Base-by-base conservation (phyloP, 2,888 invertebrate genomes). In the Nezara viridula region DNA sequence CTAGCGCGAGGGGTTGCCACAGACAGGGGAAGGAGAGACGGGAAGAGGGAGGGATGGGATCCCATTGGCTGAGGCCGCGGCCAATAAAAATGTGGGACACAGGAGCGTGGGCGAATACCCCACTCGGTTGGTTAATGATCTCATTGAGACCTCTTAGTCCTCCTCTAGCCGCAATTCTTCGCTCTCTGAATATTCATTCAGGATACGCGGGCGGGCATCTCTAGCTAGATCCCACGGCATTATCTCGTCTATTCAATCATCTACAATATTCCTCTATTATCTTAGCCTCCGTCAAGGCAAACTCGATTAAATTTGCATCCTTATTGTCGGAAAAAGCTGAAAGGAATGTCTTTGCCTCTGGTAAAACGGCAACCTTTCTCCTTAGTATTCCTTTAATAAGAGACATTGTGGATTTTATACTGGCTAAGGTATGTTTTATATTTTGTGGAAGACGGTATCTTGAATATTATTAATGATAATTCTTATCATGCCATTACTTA, bases 121-220 rank as follows among this genome's bases (percentile, higher is more conserved):
- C 44, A 81, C 81, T 47, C 44, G 19, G 81, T 81, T 73, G 81
- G 81, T 81, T 81, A 81, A 81, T 81, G 81, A 81, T 81, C 81
- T 81, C 81, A 81, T 81, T 81, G 37, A 81, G 66, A 9, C n/a
- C 27, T n/a, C 12, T 10, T 60, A 27, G 55, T 60, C 66, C 27
- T 27, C 60, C 32, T 60, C 27, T 27, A 60, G 16, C 27, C 60
- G 27, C 60, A 73, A 73, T 73, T 73, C 66, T 73, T 73, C 3
- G 4, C 5, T 16, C 66, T 9, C 44, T 81, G 81, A 81, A 81
- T 81, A 81, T 81, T 81, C 81, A 81, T 81, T 44, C 44, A 47
- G 81, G 66, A 73, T 37, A 73, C 81, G 81, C 5, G 81, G 81
- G 81, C 81, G 44, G 24, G n/a, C n/a, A n/a, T 12, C 24, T 2